Evolutionary conservation across 2,113 vertebrate species (phyloP).

Genomic region (Aspiorhynchus laticeps): DNA sequence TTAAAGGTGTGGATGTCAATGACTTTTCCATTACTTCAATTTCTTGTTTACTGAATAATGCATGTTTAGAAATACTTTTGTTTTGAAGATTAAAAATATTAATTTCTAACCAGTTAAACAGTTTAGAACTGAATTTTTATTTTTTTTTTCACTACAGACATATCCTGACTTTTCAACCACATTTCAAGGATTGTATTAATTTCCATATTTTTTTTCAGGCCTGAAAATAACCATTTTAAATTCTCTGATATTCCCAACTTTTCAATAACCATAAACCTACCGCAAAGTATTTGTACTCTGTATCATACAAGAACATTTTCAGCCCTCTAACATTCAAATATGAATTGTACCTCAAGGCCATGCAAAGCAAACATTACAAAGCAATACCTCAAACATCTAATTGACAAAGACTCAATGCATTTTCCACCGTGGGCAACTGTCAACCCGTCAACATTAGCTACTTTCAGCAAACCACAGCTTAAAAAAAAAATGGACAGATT

Average conservation of each 20-base stretch:
- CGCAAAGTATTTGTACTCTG: neutral
- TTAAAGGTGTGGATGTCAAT: neutral
- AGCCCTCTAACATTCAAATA: neutral
- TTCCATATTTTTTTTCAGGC: neutral
- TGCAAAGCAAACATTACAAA: constrained; percentile 15
- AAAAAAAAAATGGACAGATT: neutral
- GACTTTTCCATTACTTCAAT: neutral
- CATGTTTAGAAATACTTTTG: neutral
- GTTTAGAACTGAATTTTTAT: neutral
- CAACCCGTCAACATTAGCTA: neutral
- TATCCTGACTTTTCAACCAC: neutral
- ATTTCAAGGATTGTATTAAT: neutral
- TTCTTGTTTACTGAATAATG: neutral
- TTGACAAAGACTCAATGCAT: neutral
- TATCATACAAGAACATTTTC: neutral
- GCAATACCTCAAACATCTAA: neutral
- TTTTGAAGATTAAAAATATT: neutral
- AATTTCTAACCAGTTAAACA: neutral
- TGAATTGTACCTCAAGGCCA: neutral
- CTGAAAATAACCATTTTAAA: neutral
- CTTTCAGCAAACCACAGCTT: constrained; percentile 27
- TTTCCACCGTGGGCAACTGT: neutral
- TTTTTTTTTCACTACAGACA: neutral
- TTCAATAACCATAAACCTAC: neutral
- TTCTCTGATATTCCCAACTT: neutral